Evolutionary conservation across 2,888 invertebrate genomes (phyloP), one percentile per base, ranked within the genome.

Genomic region (Pediacus dermestoides): DNA sequence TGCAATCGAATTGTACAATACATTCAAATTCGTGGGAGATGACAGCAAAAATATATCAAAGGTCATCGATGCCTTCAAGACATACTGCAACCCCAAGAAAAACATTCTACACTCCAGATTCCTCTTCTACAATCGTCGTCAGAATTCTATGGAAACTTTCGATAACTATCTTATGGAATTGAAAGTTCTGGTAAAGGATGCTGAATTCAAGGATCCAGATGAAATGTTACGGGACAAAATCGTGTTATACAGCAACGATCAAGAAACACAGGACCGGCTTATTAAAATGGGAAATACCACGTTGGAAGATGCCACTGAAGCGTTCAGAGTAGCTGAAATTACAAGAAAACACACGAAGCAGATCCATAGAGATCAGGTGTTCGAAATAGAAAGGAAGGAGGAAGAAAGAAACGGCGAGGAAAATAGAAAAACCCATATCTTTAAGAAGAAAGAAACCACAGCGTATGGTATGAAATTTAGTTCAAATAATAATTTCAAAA

Each of bases 321-420:
- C 21, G n/a, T 37, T 31, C 12, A 10, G 31, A 31, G 22, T 37
- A 9, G 37, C 37, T 7, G 37, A 37, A 31, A 11, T 37, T 2
- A 22, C 22, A 13, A 18, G 25, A 10, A 8, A n/a, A 13, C 30
- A 33, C 9, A 22, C 22, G 3, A 22, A 33, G 14, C 21, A 33
- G 4, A 13, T 33, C n/a, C n/a, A n/a, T n/a, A n/a, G n/a, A n/a
- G n/a, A n/a, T n/a, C n/a, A n/a, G n/a, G n/a, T n/a, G n/a, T n/a
- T n/a, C n/a, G n/a, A n/a, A n/a, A n/a, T n/a, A n/a, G n/a, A n/a
- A n/a, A n/a, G n/a, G n/a, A n/a, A n/a, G n/a, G n/a, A n/a, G n/a
- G n/a, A n/a, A n/a, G n/a, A n/a, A n/a, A n/a, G n/a, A n/a, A n/a
- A n/a, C n/a, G n/a, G n/a, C n/a, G n/a, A n/a, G n/a, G n/a, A n/a